Evolutionary conservation across 2,113 vertebrate genomes (phyloP).

Genomic region (Ceyx margarethae): DNA sequence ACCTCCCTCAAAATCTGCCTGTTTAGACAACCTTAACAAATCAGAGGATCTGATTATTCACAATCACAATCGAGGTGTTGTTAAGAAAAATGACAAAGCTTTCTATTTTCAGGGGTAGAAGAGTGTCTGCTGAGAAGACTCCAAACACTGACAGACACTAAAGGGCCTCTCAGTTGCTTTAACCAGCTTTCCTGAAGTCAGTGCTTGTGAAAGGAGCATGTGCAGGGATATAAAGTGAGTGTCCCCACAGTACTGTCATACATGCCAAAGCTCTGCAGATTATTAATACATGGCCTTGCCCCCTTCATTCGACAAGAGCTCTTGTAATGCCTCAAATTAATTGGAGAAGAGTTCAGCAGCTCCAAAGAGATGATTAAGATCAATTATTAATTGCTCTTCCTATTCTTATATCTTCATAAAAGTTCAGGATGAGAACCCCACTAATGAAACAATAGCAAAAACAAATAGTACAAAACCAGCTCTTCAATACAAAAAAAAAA

Average conservation of each 20-base stretch:
- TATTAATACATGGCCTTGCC: constrained; percentile 21
- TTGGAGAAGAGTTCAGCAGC: constrained; percentile 27
- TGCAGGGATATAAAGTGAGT: background rate
- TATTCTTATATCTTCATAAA: background rate
- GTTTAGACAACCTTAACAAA: background rate
- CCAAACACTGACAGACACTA: background rate
- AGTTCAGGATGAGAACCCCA: background rate
- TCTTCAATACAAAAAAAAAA: background rate
- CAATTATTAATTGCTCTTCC: constrained; percentile 37
- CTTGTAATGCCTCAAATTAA: constrained; percentile 52
- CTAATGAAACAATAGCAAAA: background rate
- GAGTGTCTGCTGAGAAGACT: background rate
- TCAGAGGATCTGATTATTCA: background rate
- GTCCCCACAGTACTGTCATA: background rate
- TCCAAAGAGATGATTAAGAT: constrained; percentile 47
- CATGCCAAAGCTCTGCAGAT: constrained; percentile 3
- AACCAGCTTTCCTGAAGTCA: background rate
- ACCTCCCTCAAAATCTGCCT: background rate
- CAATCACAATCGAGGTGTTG: background rate
- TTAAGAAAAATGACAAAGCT: background rate
- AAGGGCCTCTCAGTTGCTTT: background rate
- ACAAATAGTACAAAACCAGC: background rate
- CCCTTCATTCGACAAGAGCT: constrained; percentile 38
- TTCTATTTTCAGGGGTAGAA: background rate
- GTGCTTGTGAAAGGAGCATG: background rate